These are phyloP conservation scores for Coptodon rendalli DNA, from an alignment of 2,113 vertebrate species.

Conservation along the genomic window DNA sequence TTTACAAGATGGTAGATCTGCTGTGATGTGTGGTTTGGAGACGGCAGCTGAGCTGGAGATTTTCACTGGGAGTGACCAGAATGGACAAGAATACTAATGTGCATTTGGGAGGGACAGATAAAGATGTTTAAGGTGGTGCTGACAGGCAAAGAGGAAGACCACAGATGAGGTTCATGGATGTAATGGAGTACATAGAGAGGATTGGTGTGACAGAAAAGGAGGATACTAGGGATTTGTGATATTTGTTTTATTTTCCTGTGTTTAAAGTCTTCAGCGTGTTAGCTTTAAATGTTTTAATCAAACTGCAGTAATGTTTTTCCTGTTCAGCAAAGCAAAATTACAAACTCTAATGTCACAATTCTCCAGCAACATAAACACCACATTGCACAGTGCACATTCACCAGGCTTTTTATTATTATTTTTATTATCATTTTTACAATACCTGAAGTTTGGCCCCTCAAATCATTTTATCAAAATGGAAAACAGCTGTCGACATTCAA, in stretches of 20 bases:
- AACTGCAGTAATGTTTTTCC: neutral
- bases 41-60: neutral
- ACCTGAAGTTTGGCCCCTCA: conserved; percentile 14
- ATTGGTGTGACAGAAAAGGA: neutral
- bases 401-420: neutral
- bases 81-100: neutral
- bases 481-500: conserved; percentile 22
- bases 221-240: neutral
- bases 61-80: neutral
- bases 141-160: neutral
- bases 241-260: neutral
- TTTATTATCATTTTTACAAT: neutral
- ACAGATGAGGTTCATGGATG: neutral
- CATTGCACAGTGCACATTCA: neutral
- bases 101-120: neutral
- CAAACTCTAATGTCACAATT: neutral
- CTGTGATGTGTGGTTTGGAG: neutral
- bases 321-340: accelerated
- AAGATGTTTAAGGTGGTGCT: neutral
- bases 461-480: conserved; percentile 24
- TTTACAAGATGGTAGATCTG: neutral
- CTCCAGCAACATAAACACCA: neutral
- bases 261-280: neutral
- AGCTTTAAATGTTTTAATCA: neutral
- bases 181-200: neutral